Base-by-base conservation (phyloP, 2,888 invertebrate species). In the Aphrophora alni region DNA sequence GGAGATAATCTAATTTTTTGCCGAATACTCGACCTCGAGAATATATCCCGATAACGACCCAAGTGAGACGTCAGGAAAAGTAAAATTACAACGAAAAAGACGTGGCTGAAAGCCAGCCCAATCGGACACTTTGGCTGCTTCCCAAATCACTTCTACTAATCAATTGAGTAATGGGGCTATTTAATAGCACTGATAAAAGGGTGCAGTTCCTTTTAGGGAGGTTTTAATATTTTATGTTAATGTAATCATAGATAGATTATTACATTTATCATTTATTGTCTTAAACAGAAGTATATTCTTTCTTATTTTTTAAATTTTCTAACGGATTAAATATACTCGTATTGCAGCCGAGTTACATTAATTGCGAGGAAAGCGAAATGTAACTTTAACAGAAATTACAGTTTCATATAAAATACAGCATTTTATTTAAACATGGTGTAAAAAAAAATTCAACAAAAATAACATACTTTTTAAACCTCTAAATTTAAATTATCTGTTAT, bases 21-120 rank as follows among this genome's bases (percentile, higher is more conserved):
- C 21, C 59, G 10, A 21, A 5, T 7, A 4, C 21, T 59, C 59
- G 59, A 59, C 21, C 21, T 59, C 21, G 21, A 59, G 59, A 21
- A 59, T 59, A 59, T 59, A 59, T 21, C n/a, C 21, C 59, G 59
- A n/a, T 59, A 59, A 59, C 59, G 59, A 59, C 59, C 59, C 59
- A 2, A 21, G 59, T 10, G 59, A 59, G 59, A 59, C 59, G 59
- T 59, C 59, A 59, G 59, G n/a, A 59, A 44, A 59, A 59, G 59
- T 59, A 59, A 59, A 21, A 21, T 59, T 59, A 3, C 59, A 59
- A 21, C 59, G 59, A 59, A 59, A 59, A 59, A 59, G 59, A 59
- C 21, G 59, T 59, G 59, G 59, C 59, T 2, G n/a, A 5, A 21
- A 59, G 59, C 59, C 59, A 59, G 59, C 21, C 59, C 59, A 59